Evolutionary conservation across 2,888 invertebrate genomes (phyloP).

Genomic region (Cantharis lateralis): DNA sequence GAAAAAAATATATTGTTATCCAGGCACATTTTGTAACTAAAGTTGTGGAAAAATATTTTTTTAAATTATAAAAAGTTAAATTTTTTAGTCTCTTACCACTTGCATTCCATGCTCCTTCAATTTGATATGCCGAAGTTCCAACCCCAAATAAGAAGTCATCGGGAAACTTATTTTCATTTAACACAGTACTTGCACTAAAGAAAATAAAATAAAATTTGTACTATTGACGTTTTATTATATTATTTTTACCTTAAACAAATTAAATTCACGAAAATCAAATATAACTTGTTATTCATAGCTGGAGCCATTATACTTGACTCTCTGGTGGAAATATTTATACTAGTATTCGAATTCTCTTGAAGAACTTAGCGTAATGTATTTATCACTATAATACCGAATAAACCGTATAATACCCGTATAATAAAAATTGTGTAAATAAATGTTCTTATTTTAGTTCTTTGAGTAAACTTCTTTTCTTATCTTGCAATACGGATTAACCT

Average conservation of each 20-base stretch:
- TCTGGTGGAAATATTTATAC: not conserved
- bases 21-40: no score
- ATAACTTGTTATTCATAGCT: not conserved
- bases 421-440: not conserved
- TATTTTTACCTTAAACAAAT: not conserved
- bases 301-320: not conserved
- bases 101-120: constrained; percentile 53
- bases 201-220: not conserved
- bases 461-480: not conserved
- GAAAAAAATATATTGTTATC: not conserved
- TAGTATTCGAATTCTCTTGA: not conserved
- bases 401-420: not conserved
- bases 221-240: not conserved
- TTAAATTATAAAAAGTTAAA: no score
- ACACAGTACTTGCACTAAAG: not conserved
- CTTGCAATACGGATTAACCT: not conserved
- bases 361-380: not conserved
- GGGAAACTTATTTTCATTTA: constrained; percentile 37
- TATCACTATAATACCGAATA: not conserved
- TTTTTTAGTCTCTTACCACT: constrained; percentile 35
- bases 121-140: constrained; percentile 50
- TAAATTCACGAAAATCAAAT: not conserved
- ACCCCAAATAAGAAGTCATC: constrained; percentile 46
- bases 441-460: not conserved
- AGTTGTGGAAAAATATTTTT: no score